Evolutionary conservation across 2,888 invertebrate species (phyloP), one percentile per base, ranked within the genome.

Genomic region (Apamea epomidion): DNA sequence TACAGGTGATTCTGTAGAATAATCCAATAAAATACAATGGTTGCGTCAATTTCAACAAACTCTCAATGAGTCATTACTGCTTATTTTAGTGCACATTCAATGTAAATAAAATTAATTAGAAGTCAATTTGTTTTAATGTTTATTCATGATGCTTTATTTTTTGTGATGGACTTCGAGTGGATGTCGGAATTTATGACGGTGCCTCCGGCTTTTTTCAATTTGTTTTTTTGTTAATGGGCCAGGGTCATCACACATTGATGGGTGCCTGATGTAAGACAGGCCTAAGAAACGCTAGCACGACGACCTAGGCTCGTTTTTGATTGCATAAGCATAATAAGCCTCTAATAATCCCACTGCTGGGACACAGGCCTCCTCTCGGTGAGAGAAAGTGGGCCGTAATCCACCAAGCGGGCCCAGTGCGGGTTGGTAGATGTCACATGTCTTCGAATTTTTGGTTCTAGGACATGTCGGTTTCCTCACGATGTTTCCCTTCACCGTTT

Each of bases 41-140:
- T 86, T 84, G 76, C 90, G 87, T 88, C 90, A 84, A 88, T 84
- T 81, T 87, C 78, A 80, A 78, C 81, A 79, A 75, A 78, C 70
- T 77, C 37, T 54, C 54, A 82, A 77, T 80, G 81, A 87, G 54
- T 84, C 69, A 84, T 81, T 81, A 77, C 37, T 87, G 77, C 37
- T 82, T 80, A 85, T 74, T 79, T 65, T 62, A 76, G 65, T 78
- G 76, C 45, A 69, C 67, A 58, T 58, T 74, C 68, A 25, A 32
- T 54, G 72, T 85, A 82, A 79, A 85, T 87, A 80, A 67, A 78
- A 85, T 69, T 75, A 77, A 70, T 82, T 76, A 69, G 42, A 78
- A 64, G 60, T 78, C 42, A 67, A 80, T 78, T 79, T 62, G 65
- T 69, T 82, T 77, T 70, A 48, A 42, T 32, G 45, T 48, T 70